These are phyloP conservation scores for Synaphobranchus kaupii DNA, from an alignment of 2,797 vertebrate genomes.

Conservation along the genomic window DNA sequence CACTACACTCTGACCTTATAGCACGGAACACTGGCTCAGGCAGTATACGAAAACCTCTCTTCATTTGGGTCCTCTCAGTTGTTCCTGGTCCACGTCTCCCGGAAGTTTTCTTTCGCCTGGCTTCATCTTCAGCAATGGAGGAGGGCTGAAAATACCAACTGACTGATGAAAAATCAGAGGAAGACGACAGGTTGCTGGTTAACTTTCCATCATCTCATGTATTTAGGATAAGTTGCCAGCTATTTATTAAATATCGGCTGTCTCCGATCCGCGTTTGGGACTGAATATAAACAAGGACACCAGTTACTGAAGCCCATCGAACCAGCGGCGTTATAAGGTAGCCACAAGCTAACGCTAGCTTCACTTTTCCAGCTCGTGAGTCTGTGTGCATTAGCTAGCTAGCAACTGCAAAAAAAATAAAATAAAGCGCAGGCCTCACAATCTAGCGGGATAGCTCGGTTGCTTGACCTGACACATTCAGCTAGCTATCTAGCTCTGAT, in stretches of 20 bases:
- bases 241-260: neutral
- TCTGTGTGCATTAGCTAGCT: neutral
- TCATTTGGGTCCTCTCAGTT: conserved; percentile 73
- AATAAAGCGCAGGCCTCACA: neutral
- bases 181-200: neutral
- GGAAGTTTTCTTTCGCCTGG: conserved; percentile 50
- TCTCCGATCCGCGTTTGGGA: neutral
- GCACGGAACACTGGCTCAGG: conserved; percentile 58
- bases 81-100: conserved; percentile 88
- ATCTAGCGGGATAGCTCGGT: neutral
- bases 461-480: neutral
- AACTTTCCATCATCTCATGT: neutral
- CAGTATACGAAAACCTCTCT: conserved; percentile 58
- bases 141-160: neutral
- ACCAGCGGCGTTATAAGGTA: neutral
- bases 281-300: neutral
- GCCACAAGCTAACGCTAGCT: neutral
- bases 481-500: neutral
- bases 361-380: neutral
- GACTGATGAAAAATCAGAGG: neutral
- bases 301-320: neutral
- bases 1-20: neutral
- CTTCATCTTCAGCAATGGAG: conserved; percentile 28
- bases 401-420: neutral
- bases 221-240: neutral